Percentiles rank a stretch among this genome's conserved stretches.
phyloP scores from a whole-genome alignment of 2,888 invertebrate genomes.

The Spodoptera littoralis region DNA sequence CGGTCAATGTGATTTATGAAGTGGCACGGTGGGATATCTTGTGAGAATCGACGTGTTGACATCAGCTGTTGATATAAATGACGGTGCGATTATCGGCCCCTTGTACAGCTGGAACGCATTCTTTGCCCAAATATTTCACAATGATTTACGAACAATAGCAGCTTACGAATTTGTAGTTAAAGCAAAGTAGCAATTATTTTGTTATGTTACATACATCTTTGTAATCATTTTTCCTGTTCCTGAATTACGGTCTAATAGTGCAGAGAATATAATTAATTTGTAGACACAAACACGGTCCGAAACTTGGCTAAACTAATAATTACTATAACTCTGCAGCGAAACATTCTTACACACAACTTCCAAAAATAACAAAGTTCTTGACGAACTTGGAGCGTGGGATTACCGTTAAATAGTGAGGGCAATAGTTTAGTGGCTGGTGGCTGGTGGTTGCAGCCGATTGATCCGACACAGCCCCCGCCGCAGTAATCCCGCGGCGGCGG shows the following conservation, averaged over 20 bases:
- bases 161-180: too few relatives aligned
- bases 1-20: conserved; percentile 53
- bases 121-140: neutral
- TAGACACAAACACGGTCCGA: neutral
- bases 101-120: neutral
- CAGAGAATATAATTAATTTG: conserved; percentile 8
- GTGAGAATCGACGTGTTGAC: conserved; percentile 47
- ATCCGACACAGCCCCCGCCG: conserved; percentile 32
- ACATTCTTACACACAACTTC: conserved; percentile 27
- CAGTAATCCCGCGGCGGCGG: conserved; percentile 33
- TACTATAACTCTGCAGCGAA: conserved; percentile 15
- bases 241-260: neutral
- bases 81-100: conserved; percentile 3
- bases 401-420: conserved; percentile 40
- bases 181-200: too few relatives aligned
- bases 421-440: conserved; percentile 30
- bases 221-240: too few relatives aligned
- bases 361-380: conserved; percentile 28
- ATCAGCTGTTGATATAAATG: conserved; percentile 32
- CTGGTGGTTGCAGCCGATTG: conserved; percentile 40
- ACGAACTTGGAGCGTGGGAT: conserved; percentile 20
- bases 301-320: conserved; percentile 24
- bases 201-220: too few relatives aligned
- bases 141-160: too few relatives aligned
- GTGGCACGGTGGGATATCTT: conserved; percentile 44